phyloP scores from a whole-genome alignment of 2,888 invertebrate species.

The Diarsia rubi region DNA sequence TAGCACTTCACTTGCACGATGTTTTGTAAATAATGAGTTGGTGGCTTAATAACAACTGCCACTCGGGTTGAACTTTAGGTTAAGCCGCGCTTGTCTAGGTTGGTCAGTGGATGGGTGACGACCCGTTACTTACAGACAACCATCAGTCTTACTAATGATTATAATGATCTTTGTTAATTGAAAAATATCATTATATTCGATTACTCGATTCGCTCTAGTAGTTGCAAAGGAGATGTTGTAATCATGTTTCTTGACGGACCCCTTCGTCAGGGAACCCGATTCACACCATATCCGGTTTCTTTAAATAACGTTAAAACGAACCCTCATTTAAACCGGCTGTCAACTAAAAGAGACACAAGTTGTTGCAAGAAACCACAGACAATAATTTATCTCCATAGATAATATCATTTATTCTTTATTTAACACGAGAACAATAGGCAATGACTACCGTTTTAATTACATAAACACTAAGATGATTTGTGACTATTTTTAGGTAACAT shows the following conservation, averaged over 20 bases:
- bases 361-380: slow-evolving; percentile 2
- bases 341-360: neutral
- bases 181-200: too few species aligned
- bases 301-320: neutral
- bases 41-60: too few species aligned
- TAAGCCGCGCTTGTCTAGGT: too few species aligned
- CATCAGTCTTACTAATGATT: too few species aligned
- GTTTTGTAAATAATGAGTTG: too few species aligned
- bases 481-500: slow-evolving; percentile 20
- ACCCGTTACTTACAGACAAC: too few species aligned
- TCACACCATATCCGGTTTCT: neutral
- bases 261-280: neutral
- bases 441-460: slow-evolving; percentile 28
- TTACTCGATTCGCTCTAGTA: too few species aligned
- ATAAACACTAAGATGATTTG: slow-evolving; percentile 32
- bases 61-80: too few species aligned
- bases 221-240: too few species aligned
- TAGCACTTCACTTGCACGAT: too few species aligned
- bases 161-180: too few species aligned
- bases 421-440: slow-evolving; percentile 42
- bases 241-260: neutral
- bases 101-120: too few species aligned
- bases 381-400: slow-evolving; percentile 27
- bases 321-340: neutral
- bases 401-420: slow-evolving; percentile 36